Evolutionary conservation across 2,888 invertebrate species (phyloP).

Genomic region (Idaea biselata): DNA sequence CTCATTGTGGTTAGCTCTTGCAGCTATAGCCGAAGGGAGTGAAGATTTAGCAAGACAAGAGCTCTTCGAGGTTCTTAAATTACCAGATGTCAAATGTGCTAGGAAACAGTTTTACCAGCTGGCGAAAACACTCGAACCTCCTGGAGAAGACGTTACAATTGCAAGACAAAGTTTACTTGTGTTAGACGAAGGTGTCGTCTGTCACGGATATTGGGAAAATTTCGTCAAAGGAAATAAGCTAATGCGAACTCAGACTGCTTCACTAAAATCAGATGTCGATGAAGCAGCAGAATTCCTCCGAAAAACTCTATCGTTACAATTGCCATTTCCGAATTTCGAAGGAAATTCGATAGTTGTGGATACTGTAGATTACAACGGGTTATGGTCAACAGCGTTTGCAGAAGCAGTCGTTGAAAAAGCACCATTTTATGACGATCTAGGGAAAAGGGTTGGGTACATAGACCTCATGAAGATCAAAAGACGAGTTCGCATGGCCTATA

Average conservation of each 20-base stretch:
- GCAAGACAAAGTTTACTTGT: conserved; percentile 22
- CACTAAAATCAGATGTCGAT: conserved; percentile 21
- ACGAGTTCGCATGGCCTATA: conserved; percentile 22
- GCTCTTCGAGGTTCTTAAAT: conserved; percentile 23
- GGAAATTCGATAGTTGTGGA: conserved; percentile 27
- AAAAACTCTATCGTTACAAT: conserved; percentile 2
- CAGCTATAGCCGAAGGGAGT: conserved; percentile 32
- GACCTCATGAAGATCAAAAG: conserved; percentile 31
- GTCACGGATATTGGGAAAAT: conserved; percentile 26
- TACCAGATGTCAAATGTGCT: conserved; percentile 27
- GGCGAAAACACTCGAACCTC: conserved; percentile 20
- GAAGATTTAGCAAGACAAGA: conserved; percentile 20
- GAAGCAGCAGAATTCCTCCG: conserved; percentile 19
- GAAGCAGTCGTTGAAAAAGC: conserved; percentile 24
- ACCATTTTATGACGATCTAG: conserved; percentile 29
- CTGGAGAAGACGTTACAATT: conserved; percentile 24
- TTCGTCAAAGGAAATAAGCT: conserved; percentile 18
- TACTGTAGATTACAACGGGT: conserved; percentile 17
- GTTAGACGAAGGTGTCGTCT: conserved; percentile 20
- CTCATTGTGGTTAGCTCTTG: conserved; percentile 30
- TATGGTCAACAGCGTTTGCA: conserved; percentile 32
- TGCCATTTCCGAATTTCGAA: not conserved
- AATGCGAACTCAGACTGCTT: conserved; percentile 17
- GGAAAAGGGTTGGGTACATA: conserved; percentile 27
- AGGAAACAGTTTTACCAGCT: conserved; percentile 28